Base-by-base conservation (phyloP, 2,113 vertebrate genomes). In the Pyrgilauda ruficollis region DNA sequence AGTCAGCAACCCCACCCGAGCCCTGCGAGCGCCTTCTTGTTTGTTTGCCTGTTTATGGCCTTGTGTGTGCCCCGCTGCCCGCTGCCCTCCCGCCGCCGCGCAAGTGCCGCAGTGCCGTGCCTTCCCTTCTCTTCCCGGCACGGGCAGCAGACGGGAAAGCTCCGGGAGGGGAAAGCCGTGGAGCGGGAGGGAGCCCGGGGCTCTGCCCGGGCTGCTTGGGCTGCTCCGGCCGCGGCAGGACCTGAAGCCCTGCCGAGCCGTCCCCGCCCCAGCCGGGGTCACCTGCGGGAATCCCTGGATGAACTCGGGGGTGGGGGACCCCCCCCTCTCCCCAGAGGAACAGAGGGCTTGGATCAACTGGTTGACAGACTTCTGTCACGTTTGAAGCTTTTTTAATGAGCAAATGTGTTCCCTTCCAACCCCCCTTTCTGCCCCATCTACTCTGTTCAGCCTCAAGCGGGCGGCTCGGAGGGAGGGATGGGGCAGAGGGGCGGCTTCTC, bases 361-460 rank as follows among this genome's bases (percentile, higher is more conserved):
- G 33, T 15, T 90, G 83, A 91, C n/a, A 69, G 86, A 88, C 75
- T 93, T 80, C 37, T 90, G 75, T 80, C 89, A 88, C 84, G 28
- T 90, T 62, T 67, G 43, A 94, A 93, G 59, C 44, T 59, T 56
- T 84, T 62, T 92, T 93, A 96, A 96, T 91, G 90, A 96, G 85
- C 74, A 87, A 83, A 77, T 76, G 58, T 31, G 35, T 49, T 88
- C 62, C 44, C 21, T 86, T 63, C 84, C 70, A 81, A 1, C 68
- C 53, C 75, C 63, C 39, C 56, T 93, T 96, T 95, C 94, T 96
- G 94, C 94, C 84, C 87, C 95, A 91, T 96, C 95, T 96, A 95
- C 37, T 95, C 76, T 81, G 80, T 46, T 95, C 87, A 96, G 66
- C 70, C 94, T 96, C 96, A 95, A 73, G 59, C 33, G 30, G 74